Evolutionary conservation across 2,888 invertebrate genomes (phyloP).

Genomic region (Hybos culiciformis): DNA sequence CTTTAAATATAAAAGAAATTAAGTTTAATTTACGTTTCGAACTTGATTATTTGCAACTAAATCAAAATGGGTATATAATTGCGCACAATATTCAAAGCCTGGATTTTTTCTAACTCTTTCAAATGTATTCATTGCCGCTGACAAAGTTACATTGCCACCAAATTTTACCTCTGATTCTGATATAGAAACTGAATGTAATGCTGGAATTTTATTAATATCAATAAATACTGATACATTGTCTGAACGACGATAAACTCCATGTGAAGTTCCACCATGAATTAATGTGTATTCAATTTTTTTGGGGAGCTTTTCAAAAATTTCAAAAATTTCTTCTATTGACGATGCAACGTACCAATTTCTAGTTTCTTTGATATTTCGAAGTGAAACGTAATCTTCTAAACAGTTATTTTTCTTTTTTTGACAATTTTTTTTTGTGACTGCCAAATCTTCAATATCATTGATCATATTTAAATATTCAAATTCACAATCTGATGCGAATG

Average conservation of each 20-base stretch:
- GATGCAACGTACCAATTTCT: constrained; percentile 40
- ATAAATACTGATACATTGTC: constrained; percentile 37
- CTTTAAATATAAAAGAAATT: constrained; percentile 12
- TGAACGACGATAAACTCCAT: constrained; percentile 37
- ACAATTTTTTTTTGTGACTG: constrained; percentile 18
- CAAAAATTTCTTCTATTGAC: constrained; percentile 38
- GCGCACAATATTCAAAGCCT: constrained; percentile 42
- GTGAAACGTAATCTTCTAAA: too few species aligned
- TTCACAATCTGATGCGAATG: constrained; percentile 47
- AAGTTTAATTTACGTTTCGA: constrained; percentile 43
- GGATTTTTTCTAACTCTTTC: constrained; percentile 27
- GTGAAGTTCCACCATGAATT: constrained; percentile 57
- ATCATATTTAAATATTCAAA: constrained; percentile 31
- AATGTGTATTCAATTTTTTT: constrained; percentile 43
- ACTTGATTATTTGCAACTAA: constrained; percentile 52
- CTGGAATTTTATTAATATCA: constrained; percentile 44
- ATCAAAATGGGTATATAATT: constrained; percentile 42
- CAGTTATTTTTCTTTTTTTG: constrained; percentile 24
- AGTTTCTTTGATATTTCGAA: constrained; percentile 19
- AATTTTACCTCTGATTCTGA: constrained; percentile 27
- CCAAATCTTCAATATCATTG: constrained; percentile 23
- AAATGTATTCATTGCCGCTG: constrained; percentile 39
- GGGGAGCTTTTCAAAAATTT: constrained; percentile 36
- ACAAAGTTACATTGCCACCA: constrained; percentile 42
- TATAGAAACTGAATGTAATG: constrained; percentile 36